A percentile compares a stretch with the other conserved stretches of the same genome.
Evolutionary conservation across 2,797 vertebrate species (phyloP).

Genomic region (Melanogrammus aeglefinus): DNA sequence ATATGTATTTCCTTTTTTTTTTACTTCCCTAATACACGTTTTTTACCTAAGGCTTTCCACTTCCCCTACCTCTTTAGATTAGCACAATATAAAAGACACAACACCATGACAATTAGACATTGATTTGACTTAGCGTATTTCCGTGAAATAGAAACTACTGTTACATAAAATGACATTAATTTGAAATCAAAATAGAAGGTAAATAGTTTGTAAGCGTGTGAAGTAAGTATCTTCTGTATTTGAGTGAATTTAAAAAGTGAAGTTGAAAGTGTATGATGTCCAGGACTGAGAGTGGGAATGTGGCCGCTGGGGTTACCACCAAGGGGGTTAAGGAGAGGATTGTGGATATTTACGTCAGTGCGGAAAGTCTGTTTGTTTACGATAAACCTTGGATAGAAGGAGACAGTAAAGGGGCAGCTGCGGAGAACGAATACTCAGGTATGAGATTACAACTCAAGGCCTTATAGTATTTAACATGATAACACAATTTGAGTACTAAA

Average conservation of each 20-base stretch:
- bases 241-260: background rate
- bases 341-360: background rate
- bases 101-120: background rate
- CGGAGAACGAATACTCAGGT: background rate
- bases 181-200: no score
- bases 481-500: background rate
- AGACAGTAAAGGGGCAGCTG: background rate
- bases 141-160: background rate
- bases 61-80: background rate
- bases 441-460: background rate
- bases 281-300: background rate
- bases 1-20: background rate
- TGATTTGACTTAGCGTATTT: background rate
- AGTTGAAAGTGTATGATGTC: background rate
- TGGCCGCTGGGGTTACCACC: background rate
- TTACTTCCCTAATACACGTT: background rate
- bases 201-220: background rate
- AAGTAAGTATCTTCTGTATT: background rate
- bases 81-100: background rate
- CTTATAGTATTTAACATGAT: background rate
- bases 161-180: background rate
- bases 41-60: background rate
- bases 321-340: background rate
- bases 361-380: background rate
- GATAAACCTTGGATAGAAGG: background rate